Conservation (phyloP, 2,113 vertebrate species). For the Apteryx owenii region DNA sequence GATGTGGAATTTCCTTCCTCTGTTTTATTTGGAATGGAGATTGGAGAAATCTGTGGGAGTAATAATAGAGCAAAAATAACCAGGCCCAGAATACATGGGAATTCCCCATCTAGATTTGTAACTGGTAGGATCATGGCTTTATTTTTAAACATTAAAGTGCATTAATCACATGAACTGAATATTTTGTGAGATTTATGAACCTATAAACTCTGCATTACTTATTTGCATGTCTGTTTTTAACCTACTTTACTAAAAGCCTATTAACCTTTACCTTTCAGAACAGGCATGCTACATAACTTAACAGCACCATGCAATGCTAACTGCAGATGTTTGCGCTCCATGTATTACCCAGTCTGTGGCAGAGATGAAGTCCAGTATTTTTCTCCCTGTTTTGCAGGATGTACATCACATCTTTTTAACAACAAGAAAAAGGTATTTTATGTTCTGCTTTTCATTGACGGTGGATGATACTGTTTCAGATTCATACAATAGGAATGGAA, state of each 20-base stretch:
- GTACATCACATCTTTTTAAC: slow-evolving; percentile 9
- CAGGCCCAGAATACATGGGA: neutral
- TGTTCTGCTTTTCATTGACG: neutral
- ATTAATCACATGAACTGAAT: neutral
- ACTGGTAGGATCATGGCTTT: neutral
- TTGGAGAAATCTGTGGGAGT: neutral
- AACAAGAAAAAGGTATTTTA: slow-evolving; percentile 69
- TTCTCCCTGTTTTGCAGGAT: slow-evolving; percentile 84
- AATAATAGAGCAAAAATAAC: neutral
- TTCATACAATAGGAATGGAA: neutral
- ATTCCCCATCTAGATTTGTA: neutral
- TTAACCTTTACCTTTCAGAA: slow-evolving; percentile 68
- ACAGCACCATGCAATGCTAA: slow-evolving; percentile 78
- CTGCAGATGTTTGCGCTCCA: slow-evolving; percentile 74
- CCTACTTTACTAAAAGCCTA: neutral
- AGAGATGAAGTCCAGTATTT: slow-evolving; percentile 81
- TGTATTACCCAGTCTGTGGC: slow-evolving; percentile 82
- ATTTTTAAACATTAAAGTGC: neutral
- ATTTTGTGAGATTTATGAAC: neutral
- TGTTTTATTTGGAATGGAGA: neutral
- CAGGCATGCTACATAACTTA: slow-evolving; percentile 62
- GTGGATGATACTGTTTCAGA: neutral
- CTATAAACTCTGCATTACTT: neutral
- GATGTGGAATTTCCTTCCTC: neutral
- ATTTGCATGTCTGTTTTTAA: neutral